phyloP scores from a whole-genome alignment of 1,140 invertebrate genomes.

The Lerema accius region DNA sequence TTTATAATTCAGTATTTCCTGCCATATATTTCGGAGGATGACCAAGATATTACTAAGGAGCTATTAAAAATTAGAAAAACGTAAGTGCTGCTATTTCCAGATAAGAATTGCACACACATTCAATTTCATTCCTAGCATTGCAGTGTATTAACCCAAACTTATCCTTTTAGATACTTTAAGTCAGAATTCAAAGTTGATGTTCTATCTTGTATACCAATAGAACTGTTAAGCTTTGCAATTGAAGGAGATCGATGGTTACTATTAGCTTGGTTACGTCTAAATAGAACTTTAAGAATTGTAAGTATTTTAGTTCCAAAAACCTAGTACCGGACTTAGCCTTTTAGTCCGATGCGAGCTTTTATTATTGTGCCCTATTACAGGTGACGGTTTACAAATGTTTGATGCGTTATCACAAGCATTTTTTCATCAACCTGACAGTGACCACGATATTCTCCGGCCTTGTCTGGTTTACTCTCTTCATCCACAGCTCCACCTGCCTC shows the following conservation, averaged over 20 bases:
- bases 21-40: slow-evolving; percentile 37
- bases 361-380: no score
- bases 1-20: slow-evolving; percentile 51
- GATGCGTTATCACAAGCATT: slow-evolving; percentile 46
- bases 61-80: slow-evolving; percentile 36
- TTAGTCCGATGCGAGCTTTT: no score
- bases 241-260: slow-evolving; percentile 34
- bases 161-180: slow-evolving; percentile 52
- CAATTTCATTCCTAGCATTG: no score
- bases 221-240: slow-evolving; percentile 44
- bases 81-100: slow-evolving; percentile 40
- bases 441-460: slow-evolving; percentile 50
- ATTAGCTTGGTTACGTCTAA: slow-evolving; percentile 59
- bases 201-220: slow-evolving; percentile 56
- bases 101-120: no score
- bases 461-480: slow-evolving; percentile 62
- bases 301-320: no score
- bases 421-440: slow-evolving; percentile 51
- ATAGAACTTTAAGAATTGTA: slow-evolving; percentile 62
- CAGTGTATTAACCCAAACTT: not conserved
- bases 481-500: slow-evolving; percentile 55
- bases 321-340: no score
- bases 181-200: slow-evolving; percentile 57
- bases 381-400: slow-evolving; percentile 59
- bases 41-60: slow-evolving; percentile 30